Evolutionary conservation across 1,140 invertebrate species (phyloP), one percentile per base, ranked within the genome.

Genomic region (Papilio machaon): DNA sequence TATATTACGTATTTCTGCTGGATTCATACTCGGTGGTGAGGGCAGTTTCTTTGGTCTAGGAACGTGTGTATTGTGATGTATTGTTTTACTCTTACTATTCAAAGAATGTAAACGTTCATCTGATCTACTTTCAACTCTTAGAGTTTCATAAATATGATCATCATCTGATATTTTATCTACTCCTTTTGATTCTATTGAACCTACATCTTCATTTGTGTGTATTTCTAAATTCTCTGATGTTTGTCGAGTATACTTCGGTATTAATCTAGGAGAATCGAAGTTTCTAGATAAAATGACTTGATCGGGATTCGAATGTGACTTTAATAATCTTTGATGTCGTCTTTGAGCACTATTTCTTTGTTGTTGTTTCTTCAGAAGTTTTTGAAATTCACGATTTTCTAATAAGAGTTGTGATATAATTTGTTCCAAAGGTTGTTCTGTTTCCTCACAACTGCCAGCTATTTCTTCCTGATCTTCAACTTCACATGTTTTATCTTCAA

Each of bases 361-460:
- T 88, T 96, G 97, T 85, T 95, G 95, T 87, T 96, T 97, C 78
- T 96, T 97, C 15, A 98, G 92, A 30, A 98, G 95, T 80, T 97
- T 96, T 83, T 98, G 97, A 82, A 98, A 98, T 84, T 98, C 97
- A 85, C 97, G 96, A 87, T 97, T 98, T 87, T 98, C 97, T 96
- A 98, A 97, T 2, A 98, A 94, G 23, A 98, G 95, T 89, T 98
- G 97, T 17, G 97, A 96, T 35, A 98, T 97, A 47, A 98, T 98
- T 87, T 97, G 96, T 86, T 97, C 97, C 49, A 97, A 93, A 1
- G 96, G 97, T 92, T 96, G 93, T 87, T 95, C 92, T 23, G 81
- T 86, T 79, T 94, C 92, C 85, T 94, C 92, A 81, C 91, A 91
- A 80, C 89, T 92, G 85, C 93, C 91, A 83, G 85, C 86, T 67